Conservation (phyloP, 2,888 invertebrate genomes). For the Galerucella calmariensis region DNA sequence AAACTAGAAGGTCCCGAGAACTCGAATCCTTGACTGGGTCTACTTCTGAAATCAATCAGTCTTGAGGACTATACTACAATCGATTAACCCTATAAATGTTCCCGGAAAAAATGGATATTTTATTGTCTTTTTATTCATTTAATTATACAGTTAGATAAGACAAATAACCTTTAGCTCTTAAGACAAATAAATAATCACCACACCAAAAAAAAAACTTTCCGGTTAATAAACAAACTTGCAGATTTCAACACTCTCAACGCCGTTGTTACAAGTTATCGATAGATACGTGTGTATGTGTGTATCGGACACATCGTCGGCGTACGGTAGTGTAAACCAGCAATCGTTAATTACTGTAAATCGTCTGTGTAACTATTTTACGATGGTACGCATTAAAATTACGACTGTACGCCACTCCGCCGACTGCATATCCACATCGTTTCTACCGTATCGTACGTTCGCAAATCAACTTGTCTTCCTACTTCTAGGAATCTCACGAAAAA, state of each 20-base stretch:
- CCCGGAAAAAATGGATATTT: not conserved
- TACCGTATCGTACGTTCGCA: conserved; percentile 26
- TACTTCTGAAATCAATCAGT: no score
- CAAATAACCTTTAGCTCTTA: not conserved
- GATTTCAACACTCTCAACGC: conserved; percentile 13
- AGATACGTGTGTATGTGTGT: conserved; percentile 22
- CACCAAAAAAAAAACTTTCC: conserved; percentile 3
- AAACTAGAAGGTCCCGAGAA: no score
- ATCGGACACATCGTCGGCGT: conserved; percentile 37
- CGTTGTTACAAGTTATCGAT: conserved; percentile 8
- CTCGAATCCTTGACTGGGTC: no score
- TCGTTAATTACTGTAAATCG: conserved; percentile 58
- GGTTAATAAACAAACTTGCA: conserved; percentile 2
- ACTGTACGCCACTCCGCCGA: conserved; percentile 53
- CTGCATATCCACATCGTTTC: conserved; percentile 32
- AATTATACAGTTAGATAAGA: not conserved
- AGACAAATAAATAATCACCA: not conserved
- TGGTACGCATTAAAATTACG: conserved; percentile 57
- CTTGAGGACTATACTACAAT: no score
- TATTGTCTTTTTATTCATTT: not conserved
- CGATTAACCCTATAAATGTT: not conserved
- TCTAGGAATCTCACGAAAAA: conserved; percentile 31
- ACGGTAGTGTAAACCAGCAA: conserved; percentile 53
- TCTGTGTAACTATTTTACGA: conserved; percentile 56
- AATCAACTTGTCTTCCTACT: conserved; percentile 33